Evolutionary conservation across 1,140 invertebrate genomes (phyloP).

Genomic region (Saccostrea glomerata): DNA sequence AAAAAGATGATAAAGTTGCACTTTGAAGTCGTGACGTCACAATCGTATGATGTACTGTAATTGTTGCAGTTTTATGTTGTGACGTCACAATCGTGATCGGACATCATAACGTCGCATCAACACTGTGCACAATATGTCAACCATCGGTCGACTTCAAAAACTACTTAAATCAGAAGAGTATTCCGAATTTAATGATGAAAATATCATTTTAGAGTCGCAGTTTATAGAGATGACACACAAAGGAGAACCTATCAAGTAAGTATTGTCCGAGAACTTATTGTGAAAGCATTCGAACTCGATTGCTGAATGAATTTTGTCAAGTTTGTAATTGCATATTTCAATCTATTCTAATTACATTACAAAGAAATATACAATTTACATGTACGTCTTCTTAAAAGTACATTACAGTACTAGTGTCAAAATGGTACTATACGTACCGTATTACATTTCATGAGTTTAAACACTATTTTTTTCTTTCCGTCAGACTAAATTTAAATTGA

Average conservation of each 20-base stretch:
- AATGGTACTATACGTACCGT: too few species aligned
- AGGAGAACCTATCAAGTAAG: constrained; percentile 34
- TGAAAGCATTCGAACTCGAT: too few species aligned
- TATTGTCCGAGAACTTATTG: background rate
- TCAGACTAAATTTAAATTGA: too few species aligned
- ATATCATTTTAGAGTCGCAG: constrained; percentile 12
- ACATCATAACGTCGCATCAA: background rate
- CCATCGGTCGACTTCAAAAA: constrained; percentile 16
- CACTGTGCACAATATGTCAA: background rate
- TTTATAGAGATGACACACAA: constrained; percentile 10
- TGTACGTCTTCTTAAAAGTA: too few species aligned
- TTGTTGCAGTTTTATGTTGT: background rate
- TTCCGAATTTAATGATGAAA: constrained; percentile 2
- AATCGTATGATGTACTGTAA: background rate
- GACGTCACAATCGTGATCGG: background rate
- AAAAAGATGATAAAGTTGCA: too few species aligned
- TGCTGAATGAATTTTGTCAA: too few species aligned
- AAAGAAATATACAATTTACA: too few species aligned
- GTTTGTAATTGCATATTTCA: too few species aligned
- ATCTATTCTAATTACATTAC: too few species aligned
- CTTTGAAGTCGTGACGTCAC: background rate
- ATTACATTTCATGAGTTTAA: too few species aligned
- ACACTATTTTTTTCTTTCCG: too few species aligned
- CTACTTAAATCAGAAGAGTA: constrained; percentile 14
- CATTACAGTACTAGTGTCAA: too few species aligned